A percentile compares a stretch with the other conserved stretches of the same genome.
These are phyloP conservation scores for Lycia hirtaria DNA, from an alignment of 2,888 invertebrate genomes.

Conservation along the genomic window DNA sequence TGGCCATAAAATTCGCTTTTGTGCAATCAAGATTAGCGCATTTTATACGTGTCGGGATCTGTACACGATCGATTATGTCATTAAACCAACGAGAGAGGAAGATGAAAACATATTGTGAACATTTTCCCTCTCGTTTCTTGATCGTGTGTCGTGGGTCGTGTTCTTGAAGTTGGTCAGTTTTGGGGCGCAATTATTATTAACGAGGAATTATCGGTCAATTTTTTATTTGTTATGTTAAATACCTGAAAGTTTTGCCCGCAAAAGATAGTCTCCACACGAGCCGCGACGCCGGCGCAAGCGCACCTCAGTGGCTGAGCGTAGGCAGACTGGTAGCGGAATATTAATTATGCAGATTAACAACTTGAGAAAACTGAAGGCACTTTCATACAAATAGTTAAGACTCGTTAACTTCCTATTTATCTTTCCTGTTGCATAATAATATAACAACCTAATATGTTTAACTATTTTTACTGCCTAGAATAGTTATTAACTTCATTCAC, in stretches of 20 bases:
- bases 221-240: constrained; percentile 37
- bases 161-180: constrained; percentile 24
- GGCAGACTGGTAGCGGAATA: constrained; percentile 3
- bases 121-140: constrained; percentile 21
- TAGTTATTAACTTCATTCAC: too few relatives aligned
- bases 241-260: constrained; percentile 21
- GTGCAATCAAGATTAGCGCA: too few relatives aligned
- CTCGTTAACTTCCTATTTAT: too few relatives aligned
- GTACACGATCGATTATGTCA: too few relatives aligned
- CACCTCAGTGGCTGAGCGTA: constrained; percentile 9
- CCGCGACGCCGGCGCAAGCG: constrained; percentile 4
- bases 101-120: too few relatives aligned
- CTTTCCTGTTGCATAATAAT: too few relatives aligned
- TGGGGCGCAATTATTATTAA: constrained; percentile 46
- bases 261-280: constrained; percentile 4
- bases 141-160: too few relatives aligned
- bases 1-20: too few relatives aligned
- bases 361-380: neutral
- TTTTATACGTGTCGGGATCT: too few relatives aligned
- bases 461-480: too few relatives aligned
- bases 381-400: neutral
- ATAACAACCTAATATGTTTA: too few relatives aligned
- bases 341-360: neutral
- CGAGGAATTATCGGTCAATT: constrained; percentile 27
- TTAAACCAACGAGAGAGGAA: too few relatives aligned